These are phyloP conservation scores for Lasiurus borealis DNA, from an alignment of 2,113 vertebrate species.

Conservation along the genomic window DNA sequence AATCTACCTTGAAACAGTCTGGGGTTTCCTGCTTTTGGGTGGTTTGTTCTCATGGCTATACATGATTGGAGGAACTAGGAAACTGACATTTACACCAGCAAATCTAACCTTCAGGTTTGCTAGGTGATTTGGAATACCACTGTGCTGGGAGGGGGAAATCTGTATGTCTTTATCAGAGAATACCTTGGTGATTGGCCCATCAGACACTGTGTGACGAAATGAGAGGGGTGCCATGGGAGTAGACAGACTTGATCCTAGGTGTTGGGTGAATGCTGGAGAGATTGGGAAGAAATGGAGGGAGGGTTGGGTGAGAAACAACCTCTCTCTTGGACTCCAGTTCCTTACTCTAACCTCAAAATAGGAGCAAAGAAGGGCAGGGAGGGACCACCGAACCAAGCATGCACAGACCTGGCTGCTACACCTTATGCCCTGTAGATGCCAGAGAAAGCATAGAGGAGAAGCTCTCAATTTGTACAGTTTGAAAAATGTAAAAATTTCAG, in stretches of 20 bases:
- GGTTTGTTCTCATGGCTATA: neutral
- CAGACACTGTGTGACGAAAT: neutral
- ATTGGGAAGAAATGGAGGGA: neutral
- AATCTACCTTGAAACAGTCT: neutral
- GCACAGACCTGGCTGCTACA: neutral
- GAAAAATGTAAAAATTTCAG: neutral
- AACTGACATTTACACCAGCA: neutral
- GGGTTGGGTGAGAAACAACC: neutral
- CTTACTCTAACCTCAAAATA: neutral
- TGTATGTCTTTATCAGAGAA: neutral
- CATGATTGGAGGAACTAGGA: neutral
- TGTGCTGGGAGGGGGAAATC: neutral
- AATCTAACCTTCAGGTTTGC: neutral
- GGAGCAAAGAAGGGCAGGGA: neutral
- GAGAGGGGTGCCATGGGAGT: neutral
- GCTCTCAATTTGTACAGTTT: too few relatives aligned
- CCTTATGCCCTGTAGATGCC: neutral
- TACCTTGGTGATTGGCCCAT: neutral
- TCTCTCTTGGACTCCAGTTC: neutral
- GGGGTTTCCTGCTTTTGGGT: neutral
- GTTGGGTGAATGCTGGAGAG: neutral
- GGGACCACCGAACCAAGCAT: neutral
- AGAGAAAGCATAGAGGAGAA: neutral
- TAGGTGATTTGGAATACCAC: neutral
- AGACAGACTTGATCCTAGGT: neutral